A percentile compares a stretch with the other conserved stretches of the same genome.
These are phyloP conservation scores for Dolichallabes microphthalmus DNA, from an alignment of 2,113 vertebrate genomes.

Conservation along the genomic window DNA sequence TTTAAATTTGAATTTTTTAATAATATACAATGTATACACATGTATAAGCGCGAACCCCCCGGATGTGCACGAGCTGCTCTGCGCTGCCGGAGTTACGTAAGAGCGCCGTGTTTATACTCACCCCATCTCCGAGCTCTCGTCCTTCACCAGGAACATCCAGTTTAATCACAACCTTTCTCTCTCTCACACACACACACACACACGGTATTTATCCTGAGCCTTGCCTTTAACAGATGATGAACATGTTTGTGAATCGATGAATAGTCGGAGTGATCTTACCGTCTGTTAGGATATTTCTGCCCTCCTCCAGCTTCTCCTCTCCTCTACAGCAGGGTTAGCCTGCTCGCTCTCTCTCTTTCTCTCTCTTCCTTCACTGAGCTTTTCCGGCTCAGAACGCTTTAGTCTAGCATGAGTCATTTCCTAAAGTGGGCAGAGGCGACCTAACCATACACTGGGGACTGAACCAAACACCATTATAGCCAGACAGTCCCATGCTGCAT, in stretches of 20 bases:
- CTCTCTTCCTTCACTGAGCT: constrained; percentile 27
- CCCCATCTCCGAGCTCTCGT: constrained; percentile 68
- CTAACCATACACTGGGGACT: constrained; percentile 14
- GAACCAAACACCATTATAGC: background rate
- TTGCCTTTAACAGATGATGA: constrained; percentile 38
- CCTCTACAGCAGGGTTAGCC: constrained; percentile 56
- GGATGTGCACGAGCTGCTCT: too few species aligned
- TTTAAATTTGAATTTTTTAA: too few species aligned
- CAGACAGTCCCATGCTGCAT: background rate
- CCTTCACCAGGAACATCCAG: constrained; percentile 28
- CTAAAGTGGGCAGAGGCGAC: constrained; percentile 63
- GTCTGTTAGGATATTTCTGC: constrained; percentile 50
- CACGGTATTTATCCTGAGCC: too few species aligned
- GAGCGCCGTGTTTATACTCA: constrained; percentile 59
- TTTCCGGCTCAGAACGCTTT: constrained; percentile 39
- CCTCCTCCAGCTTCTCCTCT: constrained; percentile 53
- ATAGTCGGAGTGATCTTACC: constrained; percentile 63
- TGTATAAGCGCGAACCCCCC: too few species aligned
- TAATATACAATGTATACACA: too few species aligned
- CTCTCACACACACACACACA: too few species aligned
- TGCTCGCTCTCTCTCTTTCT: constrained; percentile 37
- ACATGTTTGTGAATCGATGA: constrained; percentile 18
- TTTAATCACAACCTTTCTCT: background rate
- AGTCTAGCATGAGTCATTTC: constrained; percentile 62
- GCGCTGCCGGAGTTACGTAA: constrained; percentile 57